Percentiles rank a stretch among this genome's conserved stretches.
phyloP scores from a whole-genome alignment of 2,113 vertebrate genomes.

The Oxyruncus cristatus region DNA sequence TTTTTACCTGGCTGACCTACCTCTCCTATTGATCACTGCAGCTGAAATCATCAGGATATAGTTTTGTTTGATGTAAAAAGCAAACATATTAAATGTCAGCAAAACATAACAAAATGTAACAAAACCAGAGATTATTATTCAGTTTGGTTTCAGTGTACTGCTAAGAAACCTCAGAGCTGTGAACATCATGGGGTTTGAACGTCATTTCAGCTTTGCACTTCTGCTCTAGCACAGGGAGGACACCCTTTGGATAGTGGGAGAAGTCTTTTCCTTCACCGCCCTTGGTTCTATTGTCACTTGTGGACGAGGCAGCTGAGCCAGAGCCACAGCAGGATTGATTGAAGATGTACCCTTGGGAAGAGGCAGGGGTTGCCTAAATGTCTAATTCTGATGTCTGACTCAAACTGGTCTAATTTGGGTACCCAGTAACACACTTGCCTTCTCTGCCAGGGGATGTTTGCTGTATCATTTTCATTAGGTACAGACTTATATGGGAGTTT shows the following conservation, averaged over 20 bases:
- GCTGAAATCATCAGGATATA: neutral
- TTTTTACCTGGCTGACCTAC: conserved; percentile 40
- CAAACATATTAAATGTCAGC: neutral
- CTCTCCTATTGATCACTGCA: conserved; percentile 56
- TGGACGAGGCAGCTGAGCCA: conserved; percentile 2
- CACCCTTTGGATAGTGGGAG: neutral
- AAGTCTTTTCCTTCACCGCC: neutral
- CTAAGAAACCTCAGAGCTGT: neutral
- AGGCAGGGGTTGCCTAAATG: neutral
- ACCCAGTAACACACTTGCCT: neutral
- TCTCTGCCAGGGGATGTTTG: neutral
- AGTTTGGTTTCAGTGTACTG: neutral
- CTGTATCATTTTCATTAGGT: neutral
- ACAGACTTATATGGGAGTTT: neutral
- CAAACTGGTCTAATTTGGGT: neutral
- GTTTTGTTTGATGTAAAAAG: neutral
- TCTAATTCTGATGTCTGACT: neutral
- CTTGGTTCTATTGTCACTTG: conserved; percentile 17
- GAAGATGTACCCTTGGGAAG: conserved; percentile 14
- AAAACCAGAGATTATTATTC: neutral
- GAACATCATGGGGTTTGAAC: neutral
- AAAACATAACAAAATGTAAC: neutral
- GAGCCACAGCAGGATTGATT: neutral
- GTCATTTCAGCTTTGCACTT: neutral
- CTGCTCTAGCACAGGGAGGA: neutral